Evolutionary conservation across 2,888 invertebrate genomes (phyloP).

Genomic region (Netelia fuscicornis): DNA sequence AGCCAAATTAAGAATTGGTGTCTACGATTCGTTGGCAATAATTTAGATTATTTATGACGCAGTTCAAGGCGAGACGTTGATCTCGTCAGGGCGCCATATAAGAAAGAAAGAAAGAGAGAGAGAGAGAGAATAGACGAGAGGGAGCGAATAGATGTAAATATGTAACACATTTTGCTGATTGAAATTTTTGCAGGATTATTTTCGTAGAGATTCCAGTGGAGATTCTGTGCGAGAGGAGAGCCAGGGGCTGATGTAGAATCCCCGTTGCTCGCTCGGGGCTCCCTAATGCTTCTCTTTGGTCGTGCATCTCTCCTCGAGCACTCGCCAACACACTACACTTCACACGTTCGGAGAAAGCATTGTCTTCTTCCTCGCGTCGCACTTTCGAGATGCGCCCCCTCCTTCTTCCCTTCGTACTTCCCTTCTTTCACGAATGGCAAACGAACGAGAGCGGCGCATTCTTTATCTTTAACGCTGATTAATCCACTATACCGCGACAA

Average conservation of each 20-base stretch:
- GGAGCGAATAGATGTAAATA: constrained; percentile 77
- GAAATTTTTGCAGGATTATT: constrained; percentile 83
- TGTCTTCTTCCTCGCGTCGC: constrained; percentile 52
- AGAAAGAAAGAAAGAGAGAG: constrained; percentile 17
- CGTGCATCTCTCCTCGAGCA: constrained; percentile 26
- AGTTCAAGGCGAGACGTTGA: constrained; percentile 22
- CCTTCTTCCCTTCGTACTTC: constrained; percentile 1
- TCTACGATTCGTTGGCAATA: constrained; percentile 74
- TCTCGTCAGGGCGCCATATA: neutral
- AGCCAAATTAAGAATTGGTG: constrained; percentile 68
- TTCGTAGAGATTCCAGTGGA: constrained; percentile 66
- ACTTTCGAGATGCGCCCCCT: constrained; percentile 29
- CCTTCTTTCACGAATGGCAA: constrained; percentile 18
- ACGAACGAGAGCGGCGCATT: constrained; percentile 34
- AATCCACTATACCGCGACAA: constrained; percentile 44
- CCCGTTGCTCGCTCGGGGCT: constrained; percentile 37
- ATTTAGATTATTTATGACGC: constrained; percentile 77
- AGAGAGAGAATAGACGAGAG: constrained; percentile 64
- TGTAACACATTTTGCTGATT: constrained; percentile 84
- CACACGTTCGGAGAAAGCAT: constrained; percentile 56
- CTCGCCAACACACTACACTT: constrained; percentile 53
- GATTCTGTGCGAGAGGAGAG: constrained; percentile 21
- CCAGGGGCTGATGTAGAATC: constrained; percentile 45
- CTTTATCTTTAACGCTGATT: constrained; percentile 57
- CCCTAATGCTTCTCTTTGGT: constrained; percentile 50